Conservation (phyloP, 1,140 invertebrate species). For the Venustaconcha ellipsiformis region DNA sequence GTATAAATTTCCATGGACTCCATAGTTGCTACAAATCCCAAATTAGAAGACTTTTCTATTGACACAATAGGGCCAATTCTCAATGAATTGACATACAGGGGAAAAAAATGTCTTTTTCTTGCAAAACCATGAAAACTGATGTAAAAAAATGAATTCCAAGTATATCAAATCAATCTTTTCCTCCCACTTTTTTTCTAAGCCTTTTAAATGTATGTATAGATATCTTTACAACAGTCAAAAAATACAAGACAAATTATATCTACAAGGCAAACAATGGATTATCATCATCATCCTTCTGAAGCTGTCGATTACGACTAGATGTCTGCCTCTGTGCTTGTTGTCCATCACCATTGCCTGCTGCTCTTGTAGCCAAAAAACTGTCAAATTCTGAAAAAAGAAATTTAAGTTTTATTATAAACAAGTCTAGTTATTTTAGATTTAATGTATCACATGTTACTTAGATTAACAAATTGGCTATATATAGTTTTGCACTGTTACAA, state of each 20-base stretch:
- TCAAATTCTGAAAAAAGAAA: conserved; percentile 84
- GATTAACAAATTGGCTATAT: conserved; percentile 3
- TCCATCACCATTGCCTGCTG: conserved; percentile 72
- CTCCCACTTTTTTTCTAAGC: too few species aligned
- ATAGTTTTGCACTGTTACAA: background rate
- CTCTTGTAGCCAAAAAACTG: conserved; percentile 88
- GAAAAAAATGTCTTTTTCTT: too few species aligned
- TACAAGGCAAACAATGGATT: conserved; percentile 68
- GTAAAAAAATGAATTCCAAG: too few species aligned
- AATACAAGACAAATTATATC: conserved; percentile 8
- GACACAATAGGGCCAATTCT: too few species aligned
- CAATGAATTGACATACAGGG: too few species aligned
- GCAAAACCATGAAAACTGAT: too few species aligned
- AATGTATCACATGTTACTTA: background rate
- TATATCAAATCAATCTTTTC: too few species aligned
- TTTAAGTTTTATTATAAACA: conserved; percentile 11
- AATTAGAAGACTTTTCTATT: too few species aligned
- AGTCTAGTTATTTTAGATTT: background rate
- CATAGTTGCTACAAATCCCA: too few species aligned
- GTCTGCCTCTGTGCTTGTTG: conserved; percentile 59
- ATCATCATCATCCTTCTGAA: conserved; percentile 67
- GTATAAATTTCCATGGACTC: too few species aligned
- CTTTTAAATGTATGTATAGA: too few species aligned
- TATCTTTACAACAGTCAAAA: too few species aligned
- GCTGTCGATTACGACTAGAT: conserved; percentile 44